Base-by-base conservation (phyloP, 2,888 invertebrate species). In the Myathropa florea region DNA sequence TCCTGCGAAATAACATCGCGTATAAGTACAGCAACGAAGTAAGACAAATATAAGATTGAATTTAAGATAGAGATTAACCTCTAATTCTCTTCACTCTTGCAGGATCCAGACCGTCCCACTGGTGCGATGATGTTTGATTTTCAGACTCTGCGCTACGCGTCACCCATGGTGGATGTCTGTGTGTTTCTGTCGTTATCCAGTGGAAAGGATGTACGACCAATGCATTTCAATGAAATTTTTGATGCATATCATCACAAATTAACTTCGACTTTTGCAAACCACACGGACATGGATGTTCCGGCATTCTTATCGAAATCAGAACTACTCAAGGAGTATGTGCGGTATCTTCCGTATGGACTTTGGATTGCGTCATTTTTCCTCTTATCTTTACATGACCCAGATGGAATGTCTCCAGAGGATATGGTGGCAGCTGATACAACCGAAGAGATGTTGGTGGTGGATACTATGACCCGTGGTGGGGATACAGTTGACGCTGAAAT, bases 71-170 rank as follows among this genome's bases (percentile, higher is more conserved):
- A 12, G 39, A 64, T 55, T 53, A 30, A 75, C n/a, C 59, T 14
- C 21, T 14, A 57, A 10, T 12, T 24, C 7, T 18, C 46, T 18
- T 23, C 21, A 55, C 10, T 23, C 55, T 23, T 12, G 53, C 60
- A 90, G 89, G 73, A 87, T 26, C 28, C 83, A 9, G 88, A 83
- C 3, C 59, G 71, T 10, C 92, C 93, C 0, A 61, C 81, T 4
- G 91, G 90, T 2, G 88, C 90, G 0, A 91, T 92, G 90, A 92
- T 93, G 92, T 93, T 93, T 72, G 93, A 93, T 89, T 91, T 92
- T 61, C 93, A 93, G 88, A 93, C 92, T 0, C 79, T 92, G 57
- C 90, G 92, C 0, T 84, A 91, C 46, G 89, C 90, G 6, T 92
- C 93, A 14, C 93, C 93, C 30, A 92, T 92, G 93, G 63, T 92